phyloP scores from a whole-genome alignment of 2,113 vertebrate genomes.

The Galbula dea region DNA sequence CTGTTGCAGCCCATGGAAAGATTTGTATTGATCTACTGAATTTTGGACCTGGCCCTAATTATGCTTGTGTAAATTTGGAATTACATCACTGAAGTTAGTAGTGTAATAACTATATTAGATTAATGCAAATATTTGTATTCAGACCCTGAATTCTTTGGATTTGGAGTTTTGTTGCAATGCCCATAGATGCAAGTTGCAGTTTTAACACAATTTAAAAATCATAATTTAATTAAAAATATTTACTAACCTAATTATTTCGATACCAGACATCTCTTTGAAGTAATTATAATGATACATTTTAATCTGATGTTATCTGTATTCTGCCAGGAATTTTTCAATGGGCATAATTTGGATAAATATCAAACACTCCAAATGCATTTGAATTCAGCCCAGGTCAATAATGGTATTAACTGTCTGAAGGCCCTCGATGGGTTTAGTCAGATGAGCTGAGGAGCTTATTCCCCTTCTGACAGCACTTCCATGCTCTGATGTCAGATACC shows the following conservation, averaged over 20 bases:
- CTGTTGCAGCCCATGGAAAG: background rate
- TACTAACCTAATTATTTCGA: conserved; percentile 61
- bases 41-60: conserved; percentile 26
- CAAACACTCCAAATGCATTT: conserved; percentile 64
- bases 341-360: conserved; percentile 67
- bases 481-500: conserved; percentile 22
- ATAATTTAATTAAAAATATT: conserved; percentile 67
- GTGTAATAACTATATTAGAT: conserved; percentile 35
- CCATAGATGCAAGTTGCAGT: conserved; percentile 24
- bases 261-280: conserved; percentile 57
- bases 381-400: conserved; percentile 67
- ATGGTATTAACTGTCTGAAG: conserved; percentile 62
- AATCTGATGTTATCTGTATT: conserved; percentile 64
- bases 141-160: background rate
- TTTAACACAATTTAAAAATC: conserved; percentile 58
- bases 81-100: conserved; percentile 45
- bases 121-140: conserved; percentile 38
- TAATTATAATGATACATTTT: conserved; percentile 63
- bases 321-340: conserved; percentile 65
- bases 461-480: conserved; percentile 33
- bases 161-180: conserved; percentile 1
- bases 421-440: conserved; percentile 32
- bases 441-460: conserved; percentile 52
- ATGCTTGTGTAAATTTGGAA: conserved; percentile 43
- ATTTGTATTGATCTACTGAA: conserved; percentile 42